Conservation (phyloP, 2,797 vertebrate genomes). For the Sylvia borin region DNA sequence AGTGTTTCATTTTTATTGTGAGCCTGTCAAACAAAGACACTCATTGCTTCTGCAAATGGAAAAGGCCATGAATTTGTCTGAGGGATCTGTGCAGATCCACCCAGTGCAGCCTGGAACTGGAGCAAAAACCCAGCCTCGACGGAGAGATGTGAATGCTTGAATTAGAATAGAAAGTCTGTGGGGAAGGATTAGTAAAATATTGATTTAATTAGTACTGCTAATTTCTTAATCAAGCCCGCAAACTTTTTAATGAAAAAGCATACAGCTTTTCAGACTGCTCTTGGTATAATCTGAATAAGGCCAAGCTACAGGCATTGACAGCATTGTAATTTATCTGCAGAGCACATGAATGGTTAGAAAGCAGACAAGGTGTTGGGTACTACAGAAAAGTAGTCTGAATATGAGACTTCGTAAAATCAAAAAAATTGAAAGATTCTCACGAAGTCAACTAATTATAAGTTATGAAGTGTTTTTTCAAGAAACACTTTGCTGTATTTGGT, state of each 20-base stretch:
- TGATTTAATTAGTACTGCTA: not conserved
- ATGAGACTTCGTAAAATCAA: not conserved
- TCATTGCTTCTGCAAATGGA: not conserved
- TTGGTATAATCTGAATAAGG: not conserved
- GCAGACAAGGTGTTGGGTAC: not conserved
- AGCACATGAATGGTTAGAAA: not conserved
- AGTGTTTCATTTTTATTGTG: not conserved
- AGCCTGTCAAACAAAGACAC: not conserved
- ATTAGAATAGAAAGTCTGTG: not conserved
- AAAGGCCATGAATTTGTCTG: not conserved
- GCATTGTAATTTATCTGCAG: not conserved
- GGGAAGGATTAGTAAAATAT: not conserved
- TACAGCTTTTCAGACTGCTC: not conserved
- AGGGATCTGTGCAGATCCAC: not conserved
- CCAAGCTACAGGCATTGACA: not conserved
- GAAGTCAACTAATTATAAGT: not conserved
- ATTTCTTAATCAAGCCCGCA: not conserved
- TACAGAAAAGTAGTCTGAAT: not conserved
- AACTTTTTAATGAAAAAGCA: not conserved
- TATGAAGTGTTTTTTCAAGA: not conserved
- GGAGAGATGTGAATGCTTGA: fast-evolving
- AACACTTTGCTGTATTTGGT: not conserved
- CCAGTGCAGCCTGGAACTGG: not conserved
- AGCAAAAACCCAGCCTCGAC: not conserved
- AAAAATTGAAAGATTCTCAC: not conserved